Evolutionary conservation across 2,113 vertebrate genomes (phyloP), one percentile per base, ranked within the genome.

Genomic region (Conger conger): DNA sequence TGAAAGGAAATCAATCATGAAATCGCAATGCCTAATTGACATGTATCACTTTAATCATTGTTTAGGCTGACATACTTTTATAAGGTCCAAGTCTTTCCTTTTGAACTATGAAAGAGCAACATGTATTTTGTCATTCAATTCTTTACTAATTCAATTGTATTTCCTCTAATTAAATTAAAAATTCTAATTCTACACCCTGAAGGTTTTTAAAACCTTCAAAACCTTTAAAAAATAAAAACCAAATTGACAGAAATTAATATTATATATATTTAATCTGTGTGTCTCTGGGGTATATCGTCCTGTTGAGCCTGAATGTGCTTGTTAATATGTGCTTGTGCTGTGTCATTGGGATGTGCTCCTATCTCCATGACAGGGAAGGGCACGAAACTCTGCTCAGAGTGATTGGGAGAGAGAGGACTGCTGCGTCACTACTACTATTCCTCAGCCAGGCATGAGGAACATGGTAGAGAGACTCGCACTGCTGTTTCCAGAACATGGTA

Each of bases 391-490:
- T 91, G 91, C 38, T 85, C 76, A 37, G 33, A 76, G 87, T 82
- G 86, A 89, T 81, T 86, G 84, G 90, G 85, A 82, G 63, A 85
- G 50, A 76, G 68, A 50, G 79, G 86, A 91, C 85, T 86, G 76
- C 86, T 82, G 88, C 90, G 90, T 93, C 93, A 94, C 86, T 18
- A 36, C 63, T 81, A 1, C 16, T 80, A 82, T 53, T 88, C 91
- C 89, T 93, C 85, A 45, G 68, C 0, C 76, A 27, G 81, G 79
- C 90, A 83, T 86, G 85, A 86, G 85, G 85, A 88, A 37, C 76
- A 78, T 2, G 16, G 15, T 17, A 57, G 33, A 36, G 30, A 57
- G 79, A 35, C 73, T 17, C 23, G 35, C 27, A 35, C 63, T 73
- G 5, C 63, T 76, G n/a, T 76, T 76, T 33, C 20, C 23, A n/a